A percentile compares a stretch with the other conserved stretches of the same genome.
Evolutionary conservation across 2,888 invertebrate genomes (phyloP).

Genomic region (Myopa testacea): DNA sequence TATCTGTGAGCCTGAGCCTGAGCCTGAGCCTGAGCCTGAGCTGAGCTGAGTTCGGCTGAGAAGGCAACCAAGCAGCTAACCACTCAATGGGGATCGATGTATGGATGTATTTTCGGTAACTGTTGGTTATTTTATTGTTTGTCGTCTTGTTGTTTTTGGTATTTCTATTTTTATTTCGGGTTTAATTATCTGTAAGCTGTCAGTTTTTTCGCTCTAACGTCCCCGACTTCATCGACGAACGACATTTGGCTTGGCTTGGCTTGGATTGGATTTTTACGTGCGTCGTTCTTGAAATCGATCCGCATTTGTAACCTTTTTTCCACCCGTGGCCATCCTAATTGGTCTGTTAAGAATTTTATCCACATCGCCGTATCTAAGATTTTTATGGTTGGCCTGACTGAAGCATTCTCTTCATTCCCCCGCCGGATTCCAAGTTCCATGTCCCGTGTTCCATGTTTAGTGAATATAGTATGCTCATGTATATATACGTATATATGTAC

Average conservation of each 20-base stretch:
- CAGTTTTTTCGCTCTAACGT: background rate
- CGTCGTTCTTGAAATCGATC: background rate
- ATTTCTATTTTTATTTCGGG: conserved; percentile 8
- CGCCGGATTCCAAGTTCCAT: background rate
- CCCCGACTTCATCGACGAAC: too few relatives aligned
- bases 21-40: conserved; percentile 48
- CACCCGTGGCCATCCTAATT: background rate
- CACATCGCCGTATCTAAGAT: background rate
- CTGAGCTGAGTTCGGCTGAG: conserved; percentile 29
- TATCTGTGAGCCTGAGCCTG: conserved; percentile 42
- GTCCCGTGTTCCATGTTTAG: background rate
- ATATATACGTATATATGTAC: too few relatives aligned
- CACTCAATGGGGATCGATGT: too few relatives aligned
- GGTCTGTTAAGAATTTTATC: background rate
- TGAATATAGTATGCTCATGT: too few relatives aligned
- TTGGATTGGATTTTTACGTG: too few relatives aligned
- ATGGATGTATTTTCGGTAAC: background rate
- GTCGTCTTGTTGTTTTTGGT: conserved; percentile 19
- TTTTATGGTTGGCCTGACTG: background rate
- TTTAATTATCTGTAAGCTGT: conserved; percentile 1
- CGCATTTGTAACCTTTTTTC: background rate
- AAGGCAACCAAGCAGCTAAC: background rate
- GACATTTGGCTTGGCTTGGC: too few relatives aligned
- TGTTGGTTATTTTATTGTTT: conserved; percentile 2
- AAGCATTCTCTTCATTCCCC: background rate